Percentiles rank a stretch among this genome's conserved stretches.
Evolutionary conservation across 2,888 invertebrate genomes (phyloP).

Genomic region (Trissolcus japonicus): DNA sequence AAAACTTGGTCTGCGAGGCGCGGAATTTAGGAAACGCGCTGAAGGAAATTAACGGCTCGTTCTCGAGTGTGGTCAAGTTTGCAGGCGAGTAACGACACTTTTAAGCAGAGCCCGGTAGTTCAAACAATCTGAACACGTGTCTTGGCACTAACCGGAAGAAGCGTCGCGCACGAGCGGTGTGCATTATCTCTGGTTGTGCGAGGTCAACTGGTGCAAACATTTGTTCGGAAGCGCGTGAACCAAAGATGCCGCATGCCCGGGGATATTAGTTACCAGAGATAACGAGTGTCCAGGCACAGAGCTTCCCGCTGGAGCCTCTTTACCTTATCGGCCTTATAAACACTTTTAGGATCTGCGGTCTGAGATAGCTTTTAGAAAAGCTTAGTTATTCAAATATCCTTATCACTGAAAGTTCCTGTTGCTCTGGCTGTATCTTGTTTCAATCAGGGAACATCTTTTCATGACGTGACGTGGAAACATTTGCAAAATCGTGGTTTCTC

Average conservation of each 20-base stretch:
- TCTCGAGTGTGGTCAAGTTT: constrained; percentile 36
- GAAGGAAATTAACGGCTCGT: constrained; percentile 49
- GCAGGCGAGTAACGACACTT: constrained; percentile 34
- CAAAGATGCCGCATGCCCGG: constrained; percentile 48
- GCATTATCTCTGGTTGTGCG: constrained; percentile 64
- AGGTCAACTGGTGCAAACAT: constrained; percentile 68
- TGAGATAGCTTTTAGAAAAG: constrained; percentile 12
- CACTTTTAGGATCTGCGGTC: constrained; percentile 23
- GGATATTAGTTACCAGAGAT: constrained; percentile 72
- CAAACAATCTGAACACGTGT: constrained; percentile 54
- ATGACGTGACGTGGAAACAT: neutral
- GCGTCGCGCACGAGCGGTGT: constrained; percentile 61
- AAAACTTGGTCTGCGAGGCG: constrained; percentile 32
- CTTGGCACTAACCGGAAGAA: constrained; percentile 65
- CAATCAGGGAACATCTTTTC: neutral
- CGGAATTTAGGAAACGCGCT: constrained; percentile 38
- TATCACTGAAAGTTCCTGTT: constrained; percentile 59
- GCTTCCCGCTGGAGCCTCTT: constrained; percentile 45
- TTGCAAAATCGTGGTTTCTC: neutral
- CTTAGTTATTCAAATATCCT: constrained; percentile 65
- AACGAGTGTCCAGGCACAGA: constrained; percentile 64
- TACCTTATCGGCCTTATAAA: constrained; percentile 44
- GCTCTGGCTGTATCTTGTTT: neutral
- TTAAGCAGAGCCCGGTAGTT: constrained; percentile 44
- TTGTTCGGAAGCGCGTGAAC: constrained; percentile 64